A percentile compares a stretch with the other conserved stretches of the same genome.
phyloP scores from a whole-genome alignment of 1,140 invertebrate genomes.

The Bombus soroeensis region DNA sequence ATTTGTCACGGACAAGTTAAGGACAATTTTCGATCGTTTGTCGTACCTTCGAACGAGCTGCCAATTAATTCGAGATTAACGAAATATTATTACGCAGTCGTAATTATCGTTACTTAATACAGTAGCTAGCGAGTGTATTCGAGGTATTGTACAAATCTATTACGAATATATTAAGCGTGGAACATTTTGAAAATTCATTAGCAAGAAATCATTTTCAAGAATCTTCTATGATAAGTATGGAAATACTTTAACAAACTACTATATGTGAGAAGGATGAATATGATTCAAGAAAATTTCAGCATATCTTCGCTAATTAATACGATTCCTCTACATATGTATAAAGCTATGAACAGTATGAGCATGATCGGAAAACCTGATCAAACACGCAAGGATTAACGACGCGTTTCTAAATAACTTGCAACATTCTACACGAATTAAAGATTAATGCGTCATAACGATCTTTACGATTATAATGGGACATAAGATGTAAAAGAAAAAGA shows the following conservation, averaged over 20 bases:
- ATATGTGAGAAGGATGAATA: background rate
- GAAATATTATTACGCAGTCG: constrained; percentile 43
- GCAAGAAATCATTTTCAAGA: too few species aligned
- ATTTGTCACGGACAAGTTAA: constrained; percentile 30
- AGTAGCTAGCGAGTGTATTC: background rate
- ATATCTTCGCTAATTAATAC: constrained; percentile 7
- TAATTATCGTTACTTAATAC: constrained; percentile 47
- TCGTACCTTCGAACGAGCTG: background rate
- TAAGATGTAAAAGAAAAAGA: background rate
- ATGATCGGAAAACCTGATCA: constrained; percentile 14
- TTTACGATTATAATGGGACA: background rate
- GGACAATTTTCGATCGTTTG: constrained; percentile 15
- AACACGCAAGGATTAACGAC: background rate
- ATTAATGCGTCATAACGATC: background rate
- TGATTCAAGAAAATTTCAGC: background rate
- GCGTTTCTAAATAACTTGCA: background rate
- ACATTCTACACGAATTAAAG: background rate
- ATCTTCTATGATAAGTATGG: too few species aligned
- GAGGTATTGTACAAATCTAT: background rate
- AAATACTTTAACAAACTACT: background rate
- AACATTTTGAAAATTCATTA: too few species aligned
- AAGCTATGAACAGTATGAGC: background rate
- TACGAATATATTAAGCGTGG: background rate
- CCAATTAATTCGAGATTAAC: constrained; percentile 60
- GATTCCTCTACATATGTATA: background rate